Base-by-base conservation (phyloP, 2,797 vertebrate genomes). In the Chaunax sp. region DNA sequence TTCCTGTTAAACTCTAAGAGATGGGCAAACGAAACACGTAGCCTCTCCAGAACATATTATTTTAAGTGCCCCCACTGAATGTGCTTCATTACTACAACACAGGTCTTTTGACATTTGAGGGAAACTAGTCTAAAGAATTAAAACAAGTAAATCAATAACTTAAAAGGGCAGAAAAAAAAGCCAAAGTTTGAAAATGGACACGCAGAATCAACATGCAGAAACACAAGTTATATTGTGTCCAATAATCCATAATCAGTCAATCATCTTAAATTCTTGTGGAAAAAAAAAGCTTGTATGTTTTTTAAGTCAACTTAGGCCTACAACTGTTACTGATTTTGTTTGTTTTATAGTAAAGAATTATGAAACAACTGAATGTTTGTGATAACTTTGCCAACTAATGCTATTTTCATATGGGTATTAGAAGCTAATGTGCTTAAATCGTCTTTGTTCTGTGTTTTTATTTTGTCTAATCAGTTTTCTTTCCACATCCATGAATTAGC, bases 381-480 rank as follows among this genome's bases (percentile, higher is more conserved):
- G 77, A 85, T 89, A 88, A 85, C 66, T 49, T 71, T 82, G 77
- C 62, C 75, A 85, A 68, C 78, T 87, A 89, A 89, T 90, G 78
- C 80, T 89, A 87, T 91, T 92, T 91, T 90, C 78, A 89, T 87
- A 89, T 86, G 77, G 77, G 22, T 85, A 87, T 88, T 89, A 90
- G 79, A 90, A 85, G 76, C 75, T 85, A 46, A 79, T 82, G 65
- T 85, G 81, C 73, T 80, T 40, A 47, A 87, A 54, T 69, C 16
- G 3, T 18, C 28, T 52, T 56, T 61, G 69, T 62, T 77, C 72
- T 72, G 72, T 80, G 75, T 83, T 75, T 86, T 83, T 66, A 57
- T 81, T 80, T 18, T 0, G 38, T 43, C 52, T 35, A 3, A 16
- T 8, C 14, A 9, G 2, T 43, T 64, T 44, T 14, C n/a, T 11